Base-by-base conservation (phyloP, 2,888 invertebrate genomes). In the Clusia tigrina region DNA sequence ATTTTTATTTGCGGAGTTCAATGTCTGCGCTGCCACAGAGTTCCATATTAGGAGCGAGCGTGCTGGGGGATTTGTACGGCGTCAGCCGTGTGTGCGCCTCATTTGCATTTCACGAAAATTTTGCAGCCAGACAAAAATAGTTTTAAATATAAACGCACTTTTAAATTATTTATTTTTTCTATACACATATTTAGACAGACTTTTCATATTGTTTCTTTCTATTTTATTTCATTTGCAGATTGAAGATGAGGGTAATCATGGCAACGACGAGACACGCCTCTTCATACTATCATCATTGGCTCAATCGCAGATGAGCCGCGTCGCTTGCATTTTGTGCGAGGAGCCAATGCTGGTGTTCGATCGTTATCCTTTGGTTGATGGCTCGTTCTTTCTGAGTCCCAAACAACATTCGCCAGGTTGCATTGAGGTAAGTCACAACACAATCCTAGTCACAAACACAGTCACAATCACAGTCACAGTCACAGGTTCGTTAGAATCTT, bases 241-340 rank as follows among this genome's bases (percentile, higher is more conserved):
- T 88, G 98, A 98, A 86, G 98, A 98, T 82, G 98, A 98, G 83
- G 96, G 96, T 69, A 95, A 96, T 85, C 96, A 96, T 83, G 98
- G 98, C 77, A 98, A 98, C 85, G 98, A 98, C 83, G 98, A 98
- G 83, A 97, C 96, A 55, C 89, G 98, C 73, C 92, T 95, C 80
- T 98, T 98, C 87, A 94, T 98, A 76, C 87, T 98, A 81, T 95
- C 96, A 66, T 96, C 95, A 51, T 86, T 98, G 81, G 96, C 96
- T 67, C 94, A 94, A 26, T 91, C 95, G 81, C 94, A 95, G 78
- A 92, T 93, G 85, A 91, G 92, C 69, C 88, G 90, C 76, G 94
- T 93, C 51, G 90, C 90, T 62, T 98, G 93, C 85, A 93, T 95
- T 69, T 88, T 93, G 72, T 97, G 98, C 86, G 91, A 93, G 78